These are phyloP conservation scores for Seriola aureovittata DNA, from an alignment of 2,113 vertebrate genomes.

Conservation along the genomic window DNA sequence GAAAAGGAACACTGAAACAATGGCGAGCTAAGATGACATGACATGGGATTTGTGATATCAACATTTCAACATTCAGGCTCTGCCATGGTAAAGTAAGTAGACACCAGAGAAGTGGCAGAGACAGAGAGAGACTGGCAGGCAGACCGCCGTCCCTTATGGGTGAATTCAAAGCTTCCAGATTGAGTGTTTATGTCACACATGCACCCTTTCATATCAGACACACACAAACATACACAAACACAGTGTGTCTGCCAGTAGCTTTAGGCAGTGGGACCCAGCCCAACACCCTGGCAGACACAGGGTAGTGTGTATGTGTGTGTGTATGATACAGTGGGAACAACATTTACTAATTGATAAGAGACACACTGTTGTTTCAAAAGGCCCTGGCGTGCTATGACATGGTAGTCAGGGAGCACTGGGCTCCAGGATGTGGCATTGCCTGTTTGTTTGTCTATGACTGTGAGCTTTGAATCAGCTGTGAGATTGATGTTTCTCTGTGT, in stretches of 20 bases:
- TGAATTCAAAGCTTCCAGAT: conserved; percentile 75
- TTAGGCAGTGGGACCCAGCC: conserved; percentile 77
- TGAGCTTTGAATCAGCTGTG: conserved; percentile 51
- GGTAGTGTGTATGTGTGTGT: conserved; percentile 57
- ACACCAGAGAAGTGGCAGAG: conserved; percentile 71
- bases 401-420: conserved; percentile 61
- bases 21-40: conserved; percentile 72
- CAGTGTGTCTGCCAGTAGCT: conserved; percentile 78
- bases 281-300: conserved; percentile 73
- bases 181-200: conserved; percentile 78
- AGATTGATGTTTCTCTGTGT: conserved; percentile 34
- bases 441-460: conserved; percentile 61
- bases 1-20: conserved; percentile 66
- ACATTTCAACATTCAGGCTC: conserved; percentile 73
- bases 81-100: conserved; percentile 65
- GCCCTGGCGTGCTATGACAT: conserved; percentile 70
- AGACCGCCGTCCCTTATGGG: conserved; percentile 69
- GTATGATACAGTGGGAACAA: conserved; percentile 61
- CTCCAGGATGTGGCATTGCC: conserved; percentile 57
- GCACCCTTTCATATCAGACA: conserved; percentile 69
- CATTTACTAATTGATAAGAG: conserved; percentile 83
- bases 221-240: conserved; percentile 55
- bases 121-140: conserved; percentile 66
- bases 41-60: conserved; percentile 79
- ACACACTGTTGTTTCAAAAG: conserved; percentile 75